Conservation (phyloP, 2,113 vertebrate genomes). For the Tachysurus vachellii region DNA sequence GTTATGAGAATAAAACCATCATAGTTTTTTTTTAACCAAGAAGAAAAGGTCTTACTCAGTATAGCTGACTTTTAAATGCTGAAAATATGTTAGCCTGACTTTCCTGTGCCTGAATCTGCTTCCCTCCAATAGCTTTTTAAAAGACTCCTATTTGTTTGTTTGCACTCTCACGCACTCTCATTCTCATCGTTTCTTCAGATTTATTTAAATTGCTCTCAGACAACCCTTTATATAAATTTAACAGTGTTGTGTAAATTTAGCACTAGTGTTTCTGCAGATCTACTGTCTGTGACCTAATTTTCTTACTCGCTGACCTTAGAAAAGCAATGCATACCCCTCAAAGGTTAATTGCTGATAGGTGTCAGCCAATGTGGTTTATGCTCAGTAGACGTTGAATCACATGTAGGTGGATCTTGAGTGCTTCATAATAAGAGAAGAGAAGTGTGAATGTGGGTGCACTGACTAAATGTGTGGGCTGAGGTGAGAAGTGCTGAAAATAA, state of each 20-base stretch:
- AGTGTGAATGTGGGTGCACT: conserved; percentile 54
- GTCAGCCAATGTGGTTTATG: conserved; percentile 35
- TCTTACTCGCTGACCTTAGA: conserved; percentile 16
- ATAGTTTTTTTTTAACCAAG: not conserved
- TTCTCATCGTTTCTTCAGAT: not conserved
- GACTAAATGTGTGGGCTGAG: conserved; percentile 50
- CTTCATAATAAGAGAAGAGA: conserved; percentile 45
- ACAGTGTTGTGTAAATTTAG: conserved; percentile 2
- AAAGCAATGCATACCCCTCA: conserved; percentile 5
- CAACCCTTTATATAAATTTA: not conserved
- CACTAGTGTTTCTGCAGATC: not conserved
- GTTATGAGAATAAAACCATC: not conserved
- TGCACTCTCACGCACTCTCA: not conserved
- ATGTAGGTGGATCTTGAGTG: conserved; percentile 45
- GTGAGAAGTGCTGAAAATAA: conserved; percentile 63
- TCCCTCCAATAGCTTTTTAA: not conserved
- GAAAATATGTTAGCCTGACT: not conserved
- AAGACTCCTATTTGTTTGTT: not conserved
- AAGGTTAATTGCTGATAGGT: conserved; percentile 46
- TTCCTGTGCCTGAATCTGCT: not conserved
- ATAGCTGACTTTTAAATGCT: not conserved
- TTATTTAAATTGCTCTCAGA: not conserved
- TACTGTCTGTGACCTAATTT: conserved; percentile 19
- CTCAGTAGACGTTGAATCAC: conserved; percentile 37
- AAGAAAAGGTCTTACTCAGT: not conserved